Percentiles rank a stretch among this genome's conserved stretches.
Evolutionary conservation across 1,140 invertebrate species (phyloP).

Genomic region (Lycorma delicatula): DNA sequence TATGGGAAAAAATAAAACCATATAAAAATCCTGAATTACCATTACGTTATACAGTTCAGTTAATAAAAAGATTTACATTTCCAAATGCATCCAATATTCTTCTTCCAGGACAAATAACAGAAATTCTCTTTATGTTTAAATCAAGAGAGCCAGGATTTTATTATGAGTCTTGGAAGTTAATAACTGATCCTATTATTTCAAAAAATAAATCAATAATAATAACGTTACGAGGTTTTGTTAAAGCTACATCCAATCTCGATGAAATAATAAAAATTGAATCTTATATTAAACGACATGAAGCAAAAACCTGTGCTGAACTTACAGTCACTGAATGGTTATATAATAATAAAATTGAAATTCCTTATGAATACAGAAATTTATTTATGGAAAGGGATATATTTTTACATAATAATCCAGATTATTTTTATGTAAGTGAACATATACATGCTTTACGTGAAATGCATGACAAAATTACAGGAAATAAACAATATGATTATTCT

Average conservation of each 20-base stretch:
- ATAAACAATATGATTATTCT: background rate
- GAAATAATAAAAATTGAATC: background rate
- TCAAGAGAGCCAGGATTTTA: background rate
- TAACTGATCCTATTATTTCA: background rate
- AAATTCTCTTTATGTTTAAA: background rate
- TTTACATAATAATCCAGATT: background rate
- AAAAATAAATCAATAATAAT: background rate
- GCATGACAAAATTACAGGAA: background rate
- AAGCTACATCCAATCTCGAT: background rate
- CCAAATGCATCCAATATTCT: background rate
- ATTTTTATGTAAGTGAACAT: too few species aligned
- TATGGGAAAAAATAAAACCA: background rate
- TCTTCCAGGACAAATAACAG: background rate
- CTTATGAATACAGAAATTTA: background rate
- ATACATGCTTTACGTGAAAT: too few species aligned
- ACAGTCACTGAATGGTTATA: background rate
- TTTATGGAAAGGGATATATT: background rate
- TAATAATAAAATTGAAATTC: background rate
- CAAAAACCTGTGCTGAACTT: background rate
- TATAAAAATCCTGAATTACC: background rate
- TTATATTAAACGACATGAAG: background rate
- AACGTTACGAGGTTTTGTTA: background rate
- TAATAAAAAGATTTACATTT: background rate
- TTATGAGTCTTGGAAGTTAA: background rate
- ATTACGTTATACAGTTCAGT: background rate